Conservation (phyloP, 1,140 invertebrate genomes). For the Sminthurides bifidus region DNA sequence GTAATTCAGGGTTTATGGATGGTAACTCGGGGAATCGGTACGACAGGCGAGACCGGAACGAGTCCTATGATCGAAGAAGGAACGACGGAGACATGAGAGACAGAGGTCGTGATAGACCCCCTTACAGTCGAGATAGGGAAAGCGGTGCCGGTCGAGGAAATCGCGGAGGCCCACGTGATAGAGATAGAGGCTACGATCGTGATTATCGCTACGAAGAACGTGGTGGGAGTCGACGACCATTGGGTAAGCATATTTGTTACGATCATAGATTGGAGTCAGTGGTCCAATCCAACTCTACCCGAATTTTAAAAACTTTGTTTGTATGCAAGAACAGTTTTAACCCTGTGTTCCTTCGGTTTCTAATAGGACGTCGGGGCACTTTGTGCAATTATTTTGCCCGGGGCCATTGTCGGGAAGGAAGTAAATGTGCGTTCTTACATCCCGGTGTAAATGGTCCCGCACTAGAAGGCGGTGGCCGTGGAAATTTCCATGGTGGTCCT, state of each 20-base stretch:
- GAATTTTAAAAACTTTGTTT: neutral
- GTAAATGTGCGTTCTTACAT: slow-evolving; percentile 21
- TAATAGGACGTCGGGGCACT: slow-evolving; percentile 4
- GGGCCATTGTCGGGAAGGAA: slow-evolving; percentile 15
- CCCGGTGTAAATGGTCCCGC: slow-evolving; percentile 1
- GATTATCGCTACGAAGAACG: slow-evolving; percentile 9
- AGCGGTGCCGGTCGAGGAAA: neutral
- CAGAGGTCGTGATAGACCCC: neutral
- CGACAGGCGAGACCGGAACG: neutral
- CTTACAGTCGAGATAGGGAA: neutral
- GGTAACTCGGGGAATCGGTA: too few relatives aligned
- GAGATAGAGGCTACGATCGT: slow-evolving; percentile 7
- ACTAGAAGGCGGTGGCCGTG: neutral
- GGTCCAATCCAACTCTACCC: too few relatives aligned
- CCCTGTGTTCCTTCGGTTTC: neutral
- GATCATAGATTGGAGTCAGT: neutral
- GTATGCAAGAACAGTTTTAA: neutral
- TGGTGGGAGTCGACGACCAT: neutral
- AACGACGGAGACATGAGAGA: neutral
- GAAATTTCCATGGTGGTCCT: too few relatives aligned
- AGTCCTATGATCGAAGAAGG: neutral
- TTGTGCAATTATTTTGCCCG: slow-evolving; percentile 17
- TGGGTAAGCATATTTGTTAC: neutral
- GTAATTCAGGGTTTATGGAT: too few relatives aligned
- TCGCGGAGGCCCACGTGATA: neutral